phyloP scores from a whole-genome alignment of 2,797 vertebrate species.

The Urophycis tenuis region DNA sequence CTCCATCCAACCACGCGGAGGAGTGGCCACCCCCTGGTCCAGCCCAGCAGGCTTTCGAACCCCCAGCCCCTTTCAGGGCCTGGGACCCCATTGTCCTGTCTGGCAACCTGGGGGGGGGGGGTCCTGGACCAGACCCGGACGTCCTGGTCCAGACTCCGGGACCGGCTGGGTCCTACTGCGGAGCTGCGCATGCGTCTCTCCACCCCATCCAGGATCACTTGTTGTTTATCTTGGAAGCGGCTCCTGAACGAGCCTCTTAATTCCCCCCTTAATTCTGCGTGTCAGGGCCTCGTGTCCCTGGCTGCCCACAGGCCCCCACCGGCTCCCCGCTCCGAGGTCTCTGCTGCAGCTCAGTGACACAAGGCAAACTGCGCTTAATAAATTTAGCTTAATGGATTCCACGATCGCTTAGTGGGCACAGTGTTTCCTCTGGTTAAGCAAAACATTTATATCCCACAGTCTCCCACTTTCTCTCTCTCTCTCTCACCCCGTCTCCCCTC shows the following conservation, averaged over 20 bases:
- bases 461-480: slow-evolving; percentile 14
- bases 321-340: slow-evolving; percentile 69
- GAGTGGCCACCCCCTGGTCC: slow-evolving; percentile 3
- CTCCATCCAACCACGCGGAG: slow-evolving; percentile 11
- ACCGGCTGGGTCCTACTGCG: too few species aligned
- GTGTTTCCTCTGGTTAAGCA: slow-evolving; percentile 87
- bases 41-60: neutral
- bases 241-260: slow-evolving; percentile 60
- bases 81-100: too few species aligned
- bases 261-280: slow-evolving; percentile 66
- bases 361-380: slow-evolving; percentile 93
- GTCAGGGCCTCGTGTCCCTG: slow-evolving; percentile 55
- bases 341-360: slow-evolving; percentile 85
- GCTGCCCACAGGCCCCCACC: slow-evolving; percentile 59
- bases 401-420: slow-evolving; percentile 83
- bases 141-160: too few species aligned
- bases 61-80: too few species aligned
- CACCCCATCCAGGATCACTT: slow-evolving; percentile 33
- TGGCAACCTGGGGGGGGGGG: too few species aligned
- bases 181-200: slow-evolving; percentile 10
- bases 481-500: slow-evolving; percentile 14
- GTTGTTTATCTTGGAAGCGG: slow-evolving; percentile 52
- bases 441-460: slow-evolving; percentile 85
- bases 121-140: too few species aligned
- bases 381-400: slow-evolving; percentile 93